These are phyloP conservation scores for Chymomyza costata DNA, from an alignment of 1,140 invertebrate genomes.

Conservation along the genomic window DNA sequence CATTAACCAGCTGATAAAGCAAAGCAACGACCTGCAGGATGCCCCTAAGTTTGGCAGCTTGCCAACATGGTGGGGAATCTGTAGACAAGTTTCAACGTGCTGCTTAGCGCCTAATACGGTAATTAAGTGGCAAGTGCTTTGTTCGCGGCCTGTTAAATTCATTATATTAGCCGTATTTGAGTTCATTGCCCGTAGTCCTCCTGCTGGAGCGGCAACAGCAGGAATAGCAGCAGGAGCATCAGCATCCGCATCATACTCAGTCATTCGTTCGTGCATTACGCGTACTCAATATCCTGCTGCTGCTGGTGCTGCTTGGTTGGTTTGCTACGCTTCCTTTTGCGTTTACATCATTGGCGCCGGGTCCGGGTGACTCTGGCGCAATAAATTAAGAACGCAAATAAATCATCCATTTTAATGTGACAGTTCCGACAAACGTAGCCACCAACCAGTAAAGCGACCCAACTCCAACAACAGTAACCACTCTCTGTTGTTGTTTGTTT, in stretches of 20 bases:
- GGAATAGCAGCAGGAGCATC: too few species aligned
- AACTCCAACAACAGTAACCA: too few species aligned
- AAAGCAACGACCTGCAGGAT: constrained; percentile 6
- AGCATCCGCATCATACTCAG: too few species aligned
- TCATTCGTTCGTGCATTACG: constrained; percentile 61
- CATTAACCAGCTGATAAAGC: constrained; percentile 56
- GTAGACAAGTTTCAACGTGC: constrained; percentile 60
- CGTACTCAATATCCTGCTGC: constrained; percentile 64
- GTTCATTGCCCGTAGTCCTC: constrained; percentile 22
- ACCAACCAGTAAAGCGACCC: too few species aligned
- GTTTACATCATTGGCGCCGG: too few species aligned
- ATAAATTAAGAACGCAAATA: constrained; percentile 70
- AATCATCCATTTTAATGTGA: constrained; percentile 74
- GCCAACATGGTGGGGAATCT: not conserved
- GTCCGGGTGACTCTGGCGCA: constrained; percentile 51
- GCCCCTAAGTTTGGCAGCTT: constrained; percentile 3
- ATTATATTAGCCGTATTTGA: constrained; percentile 50
- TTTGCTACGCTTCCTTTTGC: too few species aligned
- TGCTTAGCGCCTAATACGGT: constrained; percentile 68
- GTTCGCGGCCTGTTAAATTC: constrained; percentile 67
- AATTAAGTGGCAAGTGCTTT: constrained; percentile 67
- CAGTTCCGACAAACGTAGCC: constrained; percentile 63
- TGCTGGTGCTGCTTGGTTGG: too few species aligned
- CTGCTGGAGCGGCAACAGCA: too few species aligned
- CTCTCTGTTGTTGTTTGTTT: too few species aligned